These are phyloP conservation scores for Xestia c-nigrum DNA, from an alignment of 2,888 invertebrate genomes.

Conservation along the genomic window DNA sequence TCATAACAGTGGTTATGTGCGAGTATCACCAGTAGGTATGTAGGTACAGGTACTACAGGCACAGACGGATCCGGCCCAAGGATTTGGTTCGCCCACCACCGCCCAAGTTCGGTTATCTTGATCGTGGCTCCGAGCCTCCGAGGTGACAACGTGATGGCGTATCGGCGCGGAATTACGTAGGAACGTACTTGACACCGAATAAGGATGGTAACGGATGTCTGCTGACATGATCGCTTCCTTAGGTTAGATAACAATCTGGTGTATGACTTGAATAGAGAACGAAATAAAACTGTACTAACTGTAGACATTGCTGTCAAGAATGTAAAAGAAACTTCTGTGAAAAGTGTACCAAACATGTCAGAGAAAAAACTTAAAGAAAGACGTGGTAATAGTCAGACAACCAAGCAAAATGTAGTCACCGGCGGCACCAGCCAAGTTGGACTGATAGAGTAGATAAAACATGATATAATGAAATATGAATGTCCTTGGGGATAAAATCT, in stretches of 20 bases:
- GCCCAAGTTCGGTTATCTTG: slow-evolving; percentile 59
- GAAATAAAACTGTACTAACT: background rate
- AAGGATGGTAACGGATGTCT: slow-evolving; percentile 26
- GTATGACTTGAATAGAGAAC: slow-evolving; percentile 29
- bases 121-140: slow-evolving; percentile 35
- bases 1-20: slow-evolving; percentile 60
- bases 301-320: background rate
- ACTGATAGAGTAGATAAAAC: background rate
- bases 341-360: background rate
- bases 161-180: slow-evolving; percentile 26
- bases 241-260: slow-evolving; percentile 7
- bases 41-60: slow-evolving; percentile 18
- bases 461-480: background rate
- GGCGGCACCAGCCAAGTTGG: too few relatives aligned
- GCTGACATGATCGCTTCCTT: slow-evolving; percentile 21
- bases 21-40: slow-evolving; percentile 41
- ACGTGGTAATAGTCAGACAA: background rate
- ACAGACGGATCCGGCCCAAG: slow-evolving; percentile 44
- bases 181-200: slow-evolving; percentile 33
- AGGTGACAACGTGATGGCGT: slow-evolving; percentile 45
- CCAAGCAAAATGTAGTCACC: background rate
- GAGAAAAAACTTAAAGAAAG: background rate
- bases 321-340: background rate
- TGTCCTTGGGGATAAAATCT: background rate
- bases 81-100: slow-evolving; percentile 56